Conservation (phyloP, 2,888 invertebrate genomes). For the Pseudanteris insignis region DNA sequence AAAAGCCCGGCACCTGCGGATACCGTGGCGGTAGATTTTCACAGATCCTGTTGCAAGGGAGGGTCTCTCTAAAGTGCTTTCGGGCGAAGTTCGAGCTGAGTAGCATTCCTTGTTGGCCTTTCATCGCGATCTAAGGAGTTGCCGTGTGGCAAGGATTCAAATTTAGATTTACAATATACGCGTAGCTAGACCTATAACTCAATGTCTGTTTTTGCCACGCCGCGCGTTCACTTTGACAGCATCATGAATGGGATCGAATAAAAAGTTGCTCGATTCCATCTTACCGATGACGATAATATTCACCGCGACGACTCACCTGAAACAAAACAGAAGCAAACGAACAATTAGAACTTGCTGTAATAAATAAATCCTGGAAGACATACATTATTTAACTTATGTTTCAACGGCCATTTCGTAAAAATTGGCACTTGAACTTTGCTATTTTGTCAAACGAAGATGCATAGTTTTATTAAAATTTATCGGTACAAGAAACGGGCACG, state of each 20-base stretch:
- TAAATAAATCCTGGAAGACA: background rate
- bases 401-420: too few relatives aligned
- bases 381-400: too few relatives aligned
- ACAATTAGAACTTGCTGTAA: background rate
- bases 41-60: conserved; percentile 18
- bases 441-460: too few relatives aligned
- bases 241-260: conserved; percentile 5
- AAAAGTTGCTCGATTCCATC: conserved; percentile 2
- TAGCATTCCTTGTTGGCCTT: conserved; percentile 46
- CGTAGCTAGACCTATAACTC: conserved; percentile 17
- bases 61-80: conserved; percentile 44
- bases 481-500: too few relatives aligned
- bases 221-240: conserved; percentile 4
- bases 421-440: too few relatives aligned
- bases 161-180: conserved; percentile 28
- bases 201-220: conserved; percentile 16
- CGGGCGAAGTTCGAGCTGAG: conserved; percentile 45
- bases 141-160: conserved; percentile 18
- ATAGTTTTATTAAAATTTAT: too few relatives aligned
- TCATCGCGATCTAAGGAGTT: conserved; percentile 35
- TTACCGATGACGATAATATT: conserved; percentile 4
- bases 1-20: too few relatives aligned
- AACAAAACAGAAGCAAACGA: conserved; percentile 3
- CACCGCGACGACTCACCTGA: conserved; percentile 6
- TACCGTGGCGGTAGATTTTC: conserved; percentile 31